These are phyloP conservation scores for Eulemur rubriventer DNA, from an alignment of 2,797 vertebrate species.

Conservation along the genomic window DNA sequence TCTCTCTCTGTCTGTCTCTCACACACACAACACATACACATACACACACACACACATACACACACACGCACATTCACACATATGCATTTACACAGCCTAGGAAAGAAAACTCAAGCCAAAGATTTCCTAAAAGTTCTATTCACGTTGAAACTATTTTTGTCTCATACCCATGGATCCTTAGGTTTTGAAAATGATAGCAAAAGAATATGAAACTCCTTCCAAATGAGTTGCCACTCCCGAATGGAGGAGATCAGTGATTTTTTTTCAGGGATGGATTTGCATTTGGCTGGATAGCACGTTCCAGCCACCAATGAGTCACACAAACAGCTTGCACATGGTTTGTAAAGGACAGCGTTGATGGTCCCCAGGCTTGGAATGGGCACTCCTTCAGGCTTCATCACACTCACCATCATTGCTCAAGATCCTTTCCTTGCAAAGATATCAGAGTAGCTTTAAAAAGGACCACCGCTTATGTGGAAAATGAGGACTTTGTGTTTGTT, in stretches of 20 bases:
- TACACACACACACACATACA: no score
- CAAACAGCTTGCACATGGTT: constrained; percentile 58
- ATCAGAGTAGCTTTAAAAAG: not conserved
- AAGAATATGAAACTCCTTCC: constrained; percentile 39
- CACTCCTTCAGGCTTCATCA: not conserved
- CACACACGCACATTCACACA: not conserved
- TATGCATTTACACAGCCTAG: not conserved
- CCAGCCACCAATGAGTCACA: constrained; percentile 67
- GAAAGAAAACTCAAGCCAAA: not conserved
- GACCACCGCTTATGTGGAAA: not conserved
- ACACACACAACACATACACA: no score
- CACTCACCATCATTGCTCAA: not conserved
- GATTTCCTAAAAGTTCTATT: not conserved
- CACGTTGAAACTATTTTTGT: not conserved
- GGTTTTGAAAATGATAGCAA: not conserved
- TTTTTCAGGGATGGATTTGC: constrained; percentile 62
- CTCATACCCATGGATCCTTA: not conserved
- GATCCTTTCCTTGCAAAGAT: constrained; percentile 45
- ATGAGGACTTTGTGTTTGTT: not conserved
- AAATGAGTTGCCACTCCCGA: constrained; percentile 55
- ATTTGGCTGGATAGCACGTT: constrained; percentile 68
- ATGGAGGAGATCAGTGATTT: constrained; percentile 50
- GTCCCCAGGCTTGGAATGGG: constrained; percentile 58
- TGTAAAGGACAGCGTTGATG: constrained; percentile 57
- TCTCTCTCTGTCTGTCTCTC: not conserved